A percentile compares a stretch with the other conserved stretches of the same genome.
Conservation (phyloP, 2,797 vertebrate genomes). For the Danio aesculapii region DNA sequence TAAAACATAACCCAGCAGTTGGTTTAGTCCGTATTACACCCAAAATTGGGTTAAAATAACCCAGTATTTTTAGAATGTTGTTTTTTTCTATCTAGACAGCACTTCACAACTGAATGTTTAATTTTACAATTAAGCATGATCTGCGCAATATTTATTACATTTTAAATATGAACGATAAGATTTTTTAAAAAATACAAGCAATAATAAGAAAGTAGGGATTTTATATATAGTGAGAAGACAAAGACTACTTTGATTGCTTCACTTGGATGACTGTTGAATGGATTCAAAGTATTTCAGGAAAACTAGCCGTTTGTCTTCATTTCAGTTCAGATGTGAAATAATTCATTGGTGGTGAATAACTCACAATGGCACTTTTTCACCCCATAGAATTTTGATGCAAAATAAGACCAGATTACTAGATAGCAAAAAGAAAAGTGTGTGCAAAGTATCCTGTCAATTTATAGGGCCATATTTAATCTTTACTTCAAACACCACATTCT, state of each 20-base stretch:
- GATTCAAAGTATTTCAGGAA: background rate
- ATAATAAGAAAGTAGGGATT: background rate
- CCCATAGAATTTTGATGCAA: background rate
- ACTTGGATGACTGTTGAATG: background rate
- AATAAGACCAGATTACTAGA: background rate
- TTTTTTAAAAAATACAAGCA: background rate
- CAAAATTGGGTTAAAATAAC: too few relatives aligned
- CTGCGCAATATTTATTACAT: background rate
- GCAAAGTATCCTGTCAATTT: background rate
- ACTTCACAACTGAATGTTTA: background rate
- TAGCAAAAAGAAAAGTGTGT: background rate
- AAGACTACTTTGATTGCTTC: background rate
- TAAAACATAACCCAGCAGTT: too few relatives aligned
- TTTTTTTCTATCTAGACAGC: too few relatives aligned
- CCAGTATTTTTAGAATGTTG: too few relatives aligned
- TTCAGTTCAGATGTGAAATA: background rate
- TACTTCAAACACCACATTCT: too few relatives aligned
- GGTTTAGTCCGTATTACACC: too few relatives aligned
- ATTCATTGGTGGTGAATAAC: background rate
- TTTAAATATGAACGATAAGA: background rate
- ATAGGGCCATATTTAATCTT: background rate
- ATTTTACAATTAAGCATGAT: background rate
- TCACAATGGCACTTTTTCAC: background rate
- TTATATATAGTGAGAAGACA: background rate
- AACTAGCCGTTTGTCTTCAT: background rate